Base-by-base conservation (phyloP, 2,888 invertebrate species). In the Fissipunctia ypsillon region DNA sequence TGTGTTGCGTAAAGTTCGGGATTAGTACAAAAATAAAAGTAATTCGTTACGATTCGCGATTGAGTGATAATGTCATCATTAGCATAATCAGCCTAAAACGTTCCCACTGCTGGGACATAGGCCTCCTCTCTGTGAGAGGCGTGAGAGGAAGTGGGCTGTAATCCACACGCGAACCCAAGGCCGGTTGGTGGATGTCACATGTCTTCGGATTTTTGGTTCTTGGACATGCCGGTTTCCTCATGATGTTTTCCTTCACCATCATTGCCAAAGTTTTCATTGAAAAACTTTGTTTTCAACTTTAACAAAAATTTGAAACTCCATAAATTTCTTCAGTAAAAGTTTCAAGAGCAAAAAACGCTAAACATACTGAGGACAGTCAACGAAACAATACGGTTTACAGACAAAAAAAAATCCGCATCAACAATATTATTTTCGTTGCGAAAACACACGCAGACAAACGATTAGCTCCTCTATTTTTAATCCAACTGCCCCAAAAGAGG, bases 21-120 rank as follows among this genome's bases (percentile, higher is more conserved):
- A 88, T 88, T 90, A 91, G 88, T 91, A 90, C 81, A 90, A 90
- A 90, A 90, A 89, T 88, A 89, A 89, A 83, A 86, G 83, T 83
- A 80, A 79, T 80, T 74, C 78, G 57, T 73, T 67, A 66, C 41
- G 56, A 56, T 60, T 56, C n/a, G 16, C 16, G 54, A 73, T 71
- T 72, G 67, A 63, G 25, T 59, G 57, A 43, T 78, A 41, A 84
- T 80, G 70, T 41, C 66, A 22, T 73, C 38, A 28, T 54, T 28
- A 16, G 25, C 6, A 25, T 16, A 16, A 25, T 52, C 16, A 28
- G 16, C 16, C 7, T 50, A 14, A 14, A 25, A 14, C 1, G 14
- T 52, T 6, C 25, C 52, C 25, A 50, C n/a, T 25, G 5, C 12
- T 28, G 52, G 7, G 16, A 52, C 16, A 16, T 5, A 52, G 52